These are phyloP conservation scores for Leucozona laternaria DNA, from an alignment of 2,888 invertebrate genomes.

Conservation along the genomic window DNA sequence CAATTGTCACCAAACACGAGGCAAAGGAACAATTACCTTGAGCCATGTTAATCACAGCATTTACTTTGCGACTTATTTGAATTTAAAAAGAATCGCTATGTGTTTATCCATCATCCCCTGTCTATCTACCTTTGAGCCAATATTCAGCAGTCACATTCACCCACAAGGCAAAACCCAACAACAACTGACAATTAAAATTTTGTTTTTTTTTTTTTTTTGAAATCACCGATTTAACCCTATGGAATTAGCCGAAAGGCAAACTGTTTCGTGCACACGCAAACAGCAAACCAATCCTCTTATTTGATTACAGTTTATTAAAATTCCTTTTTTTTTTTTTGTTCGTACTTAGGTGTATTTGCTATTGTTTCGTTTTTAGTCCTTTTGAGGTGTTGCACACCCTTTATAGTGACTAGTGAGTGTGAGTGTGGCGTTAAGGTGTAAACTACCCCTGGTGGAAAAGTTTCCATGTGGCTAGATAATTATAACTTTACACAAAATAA, in stretches of 20 bases:
- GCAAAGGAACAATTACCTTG: constrained; percentile 39
- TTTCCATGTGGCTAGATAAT: constrained; percentile 72
- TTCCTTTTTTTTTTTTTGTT: constrained; percentile 14
- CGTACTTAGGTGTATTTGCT: not conserved
- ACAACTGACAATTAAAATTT: constrained; percentile 54
- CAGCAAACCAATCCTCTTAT: constrained; percentile 61
- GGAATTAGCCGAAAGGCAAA: constrained; percentile 56
- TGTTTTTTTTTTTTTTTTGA: constrained; percentile 38
- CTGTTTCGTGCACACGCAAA: constrained; percentile 61
- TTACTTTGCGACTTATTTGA: constrained; percentile 55
- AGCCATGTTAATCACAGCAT: constrained; percentile 55
- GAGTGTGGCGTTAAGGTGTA: constrained; percentile 65
- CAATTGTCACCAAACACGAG: constrained; percentile 59
- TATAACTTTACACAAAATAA: constrained; percentile 67
- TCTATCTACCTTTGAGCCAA: not conserved
- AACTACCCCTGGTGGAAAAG: constrained; percentile 66
- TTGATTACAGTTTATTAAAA: constrained; percentile 68
- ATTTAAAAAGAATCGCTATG: constrained; percentile 41
- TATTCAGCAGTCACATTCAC: constrained; percentile 5
- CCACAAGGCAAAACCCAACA: not conserved
- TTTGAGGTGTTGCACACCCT: constrained; percentile 58
- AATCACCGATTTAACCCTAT: constrained; percentile 56
- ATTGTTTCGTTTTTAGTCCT: not conserved
- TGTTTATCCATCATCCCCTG: not conserved
- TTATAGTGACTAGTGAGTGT: not conserved